Conservation (phyloP, 2,888 invertebrate species). For the Acrobasis repandana region DNA sequence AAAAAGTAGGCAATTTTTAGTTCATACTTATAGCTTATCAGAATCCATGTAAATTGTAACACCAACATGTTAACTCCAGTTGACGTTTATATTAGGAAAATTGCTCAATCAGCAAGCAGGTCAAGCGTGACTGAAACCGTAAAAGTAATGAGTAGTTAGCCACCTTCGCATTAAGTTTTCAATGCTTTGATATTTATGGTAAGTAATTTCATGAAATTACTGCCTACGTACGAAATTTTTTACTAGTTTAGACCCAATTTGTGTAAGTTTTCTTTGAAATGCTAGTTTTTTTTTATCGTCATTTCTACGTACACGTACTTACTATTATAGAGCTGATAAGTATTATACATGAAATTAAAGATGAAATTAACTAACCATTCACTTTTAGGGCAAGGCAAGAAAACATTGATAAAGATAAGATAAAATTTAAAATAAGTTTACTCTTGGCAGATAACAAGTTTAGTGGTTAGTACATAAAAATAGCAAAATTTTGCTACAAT, state of each 20-base stretch:
- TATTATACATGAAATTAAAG: no score
- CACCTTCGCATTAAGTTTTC: slow-evolving; percentile 14
- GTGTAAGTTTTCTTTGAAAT: not conserved
- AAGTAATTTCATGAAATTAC: not conserved
- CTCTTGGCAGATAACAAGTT: no score
- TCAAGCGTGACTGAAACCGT: slow-evolving; percentile 9
- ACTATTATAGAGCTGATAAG: not conserved
- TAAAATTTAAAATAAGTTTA: no score
- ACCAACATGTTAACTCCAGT: not conserved
- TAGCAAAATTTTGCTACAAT: no score
- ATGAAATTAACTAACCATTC: no score
- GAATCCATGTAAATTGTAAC: not conserved
- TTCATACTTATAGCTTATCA: slow-evolving; percentile 5
- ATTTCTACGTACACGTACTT: not conserved
- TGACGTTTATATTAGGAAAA: slow-evolving; percentile 9
- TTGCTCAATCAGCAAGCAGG: slow-evolving; percentile 13
- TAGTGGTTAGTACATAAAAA: no score
- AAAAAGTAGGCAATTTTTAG: no score
- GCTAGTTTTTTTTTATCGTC: not conserved
- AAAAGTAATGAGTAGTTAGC: slow-evolving; percentile 14
- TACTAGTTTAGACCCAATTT: not conserved
- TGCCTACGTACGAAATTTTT: not conserved
- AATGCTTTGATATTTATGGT: slow-evolving; percentile 15
- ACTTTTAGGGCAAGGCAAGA: no score
- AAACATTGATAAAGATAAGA: no score